A percentile compares a stretch with the other conserved stretches of the same genome.
Evolutionary conservation across 2,113 vertebrate genomes (phyloP).

Genomic region (Protobothrops mucrosquamatus): DNA sequence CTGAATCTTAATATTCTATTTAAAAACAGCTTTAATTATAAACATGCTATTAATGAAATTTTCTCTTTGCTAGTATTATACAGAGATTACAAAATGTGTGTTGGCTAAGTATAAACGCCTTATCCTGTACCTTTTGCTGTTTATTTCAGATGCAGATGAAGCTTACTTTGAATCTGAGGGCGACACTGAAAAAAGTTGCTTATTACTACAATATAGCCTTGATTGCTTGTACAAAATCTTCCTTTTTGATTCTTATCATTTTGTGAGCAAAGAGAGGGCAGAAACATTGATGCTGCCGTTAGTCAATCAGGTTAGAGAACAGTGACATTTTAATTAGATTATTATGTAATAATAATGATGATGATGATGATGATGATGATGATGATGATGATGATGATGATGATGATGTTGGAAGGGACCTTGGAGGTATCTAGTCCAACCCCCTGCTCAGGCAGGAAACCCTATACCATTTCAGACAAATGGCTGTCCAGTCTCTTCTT

Average conservation of each 20-base stretch:
- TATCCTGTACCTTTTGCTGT: not conserved
- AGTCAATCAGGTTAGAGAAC: constrained; percentile 83
- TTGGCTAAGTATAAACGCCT: accelerated
- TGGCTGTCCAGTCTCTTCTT: no score
- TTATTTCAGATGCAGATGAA: constrained; percentile 68
- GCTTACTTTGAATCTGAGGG: constrained; percentile 75
- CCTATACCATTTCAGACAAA: no score
- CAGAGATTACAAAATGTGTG: not conserved
- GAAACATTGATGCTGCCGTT: constrained; percentile 85
- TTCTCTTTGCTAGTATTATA: not conserved
- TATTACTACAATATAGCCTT: constrained; percentile 78
- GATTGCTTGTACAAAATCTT: constrained; percentile 90
- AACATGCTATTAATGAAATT: not conserved
- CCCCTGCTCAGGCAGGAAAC: no score
- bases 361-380: no score
- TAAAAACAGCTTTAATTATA: not conserved
- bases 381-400: no score
- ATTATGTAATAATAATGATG: not conserved
- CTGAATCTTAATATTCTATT: not conserved
- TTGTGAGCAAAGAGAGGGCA: constrained; percentile 87
- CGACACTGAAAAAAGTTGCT: constrained; percentile 74
- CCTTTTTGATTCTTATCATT: constrained; percentile 89
- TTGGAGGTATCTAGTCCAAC: no score
- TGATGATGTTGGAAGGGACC: no score
- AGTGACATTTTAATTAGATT: not conserved